Evolutionary conservation across 2,797 vertebrate species (phyloP).

Genomic region (Enteromius unitaeniatus): DNA sequence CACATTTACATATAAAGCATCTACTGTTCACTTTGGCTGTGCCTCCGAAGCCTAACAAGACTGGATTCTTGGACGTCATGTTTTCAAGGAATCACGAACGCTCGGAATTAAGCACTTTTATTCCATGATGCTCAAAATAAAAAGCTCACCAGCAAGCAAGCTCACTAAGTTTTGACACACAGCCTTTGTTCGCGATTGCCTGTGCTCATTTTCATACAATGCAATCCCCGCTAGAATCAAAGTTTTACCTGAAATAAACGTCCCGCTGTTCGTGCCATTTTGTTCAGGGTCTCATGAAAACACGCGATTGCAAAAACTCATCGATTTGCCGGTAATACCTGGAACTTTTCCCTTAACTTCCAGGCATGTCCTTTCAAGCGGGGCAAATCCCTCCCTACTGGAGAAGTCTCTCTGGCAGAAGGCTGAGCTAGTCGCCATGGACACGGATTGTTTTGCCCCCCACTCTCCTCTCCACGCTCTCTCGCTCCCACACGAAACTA

Average conservation of each 20-base stretch:
- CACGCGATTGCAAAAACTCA: constrained; percentile 12
- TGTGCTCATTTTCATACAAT: neutral
- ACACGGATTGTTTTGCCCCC: constrained; percentile 78
- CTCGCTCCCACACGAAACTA: constrained; percentile 63
- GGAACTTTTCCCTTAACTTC: constrained; percentile 79
- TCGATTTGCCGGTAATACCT: constrained; percentile 52
- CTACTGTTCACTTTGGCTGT: neutral
- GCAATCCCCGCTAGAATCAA: neutral
- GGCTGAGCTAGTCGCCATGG: constrained; percentile 89
- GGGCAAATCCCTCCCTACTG: constrained; percentile 76
- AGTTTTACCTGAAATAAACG: constrained; percentile 54
- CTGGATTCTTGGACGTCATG: neutral
- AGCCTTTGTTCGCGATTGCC: constrained; percentile 30
- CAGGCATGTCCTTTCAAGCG: constrained; percentile 85
- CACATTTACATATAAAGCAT: neutral
- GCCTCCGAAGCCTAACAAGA: neutral
- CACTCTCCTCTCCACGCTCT: constrained; percentile 51
- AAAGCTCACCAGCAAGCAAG: neutral
- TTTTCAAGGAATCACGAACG: neutral
- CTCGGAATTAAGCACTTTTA: neutral
- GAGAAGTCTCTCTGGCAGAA: constrained; percentile 70
- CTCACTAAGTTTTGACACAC: constrained; percentile 4
- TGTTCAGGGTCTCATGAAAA: constrained; percentile 35
- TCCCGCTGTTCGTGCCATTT: constrained; percentile 38
- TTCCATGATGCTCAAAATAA: neutral